These are phyloP conservation scores for Sebastes diploproa DNA, from an alignment of 2,797 vertebrate species.

Conservation along the genomic window DNA sequence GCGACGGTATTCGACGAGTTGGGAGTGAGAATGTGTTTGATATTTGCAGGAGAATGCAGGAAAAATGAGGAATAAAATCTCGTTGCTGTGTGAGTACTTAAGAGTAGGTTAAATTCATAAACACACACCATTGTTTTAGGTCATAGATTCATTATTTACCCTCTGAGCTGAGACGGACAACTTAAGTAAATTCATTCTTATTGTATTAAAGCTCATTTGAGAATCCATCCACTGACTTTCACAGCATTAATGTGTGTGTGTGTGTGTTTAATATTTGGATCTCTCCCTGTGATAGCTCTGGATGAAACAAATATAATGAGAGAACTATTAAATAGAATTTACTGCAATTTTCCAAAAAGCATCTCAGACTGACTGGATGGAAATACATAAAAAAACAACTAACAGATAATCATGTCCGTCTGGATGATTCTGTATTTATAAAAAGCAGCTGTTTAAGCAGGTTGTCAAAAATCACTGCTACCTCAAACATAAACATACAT, in stretches of 20 bases:
- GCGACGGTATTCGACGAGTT: no score
- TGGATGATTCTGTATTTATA: not conserved
- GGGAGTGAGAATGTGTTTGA: not conserved
- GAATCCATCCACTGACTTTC: not conserved
- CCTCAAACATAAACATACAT: not conserved
- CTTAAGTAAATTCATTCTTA: not conserved
- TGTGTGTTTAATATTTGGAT: not conserved
- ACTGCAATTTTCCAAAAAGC: not conserved
- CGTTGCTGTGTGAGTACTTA: not conserved
- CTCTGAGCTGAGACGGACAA: not conserved
- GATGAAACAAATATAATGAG: not conserved
- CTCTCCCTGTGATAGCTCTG: not conserved
- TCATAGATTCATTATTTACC: not conserved
- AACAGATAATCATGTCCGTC: not conserved
- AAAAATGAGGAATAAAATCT: not conserved
- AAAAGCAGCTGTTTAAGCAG: no score
- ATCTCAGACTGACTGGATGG: not conserved
- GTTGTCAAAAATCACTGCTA: no score
- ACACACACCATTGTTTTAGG: not conserved
- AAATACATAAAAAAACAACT: not conserved
- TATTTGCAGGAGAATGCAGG: not conserved
- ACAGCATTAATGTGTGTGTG: no score
- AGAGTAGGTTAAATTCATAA: no score
- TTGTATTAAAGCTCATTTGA: not conserved
- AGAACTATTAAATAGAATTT: slow-evolving; percentile 11